These are phyloP conservation scores for Poecile montanus DNA, from an alignment of 2,797 vertebrate genomes.

Conservation along the genomic window DNA sequence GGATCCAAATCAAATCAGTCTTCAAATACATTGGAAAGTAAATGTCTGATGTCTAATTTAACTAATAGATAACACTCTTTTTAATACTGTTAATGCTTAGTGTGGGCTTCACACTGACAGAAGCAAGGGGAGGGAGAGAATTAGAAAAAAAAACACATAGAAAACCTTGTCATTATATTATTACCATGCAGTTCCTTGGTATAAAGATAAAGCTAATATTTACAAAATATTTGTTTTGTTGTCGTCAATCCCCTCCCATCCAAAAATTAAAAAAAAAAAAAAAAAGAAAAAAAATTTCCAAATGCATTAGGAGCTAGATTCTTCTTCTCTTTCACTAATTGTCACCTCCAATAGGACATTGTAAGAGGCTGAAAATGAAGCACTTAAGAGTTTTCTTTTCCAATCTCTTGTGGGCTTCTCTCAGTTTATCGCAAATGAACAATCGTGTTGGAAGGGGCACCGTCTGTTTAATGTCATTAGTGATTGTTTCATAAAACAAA, in stretches of 20 bases:
- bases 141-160: constrained; percentile 12
- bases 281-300: not conserved
- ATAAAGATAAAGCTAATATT: constrained; percentile 66
- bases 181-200: constrained; percentile 42
- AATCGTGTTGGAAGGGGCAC: constrained; percentile 80
- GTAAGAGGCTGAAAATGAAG: constrained; percentile 71
- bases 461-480: constrained; percentile 84
- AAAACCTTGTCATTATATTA: constrained; percentile 61
- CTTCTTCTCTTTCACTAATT: constrained; percentile 55
- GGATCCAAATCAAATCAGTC: constrained; percentile 79
- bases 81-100: constrained; percentile 69
- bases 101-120: constrained; percentile 41
- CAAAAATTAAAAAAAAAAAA: not conserved
- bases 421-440: constrained; percentile 80
- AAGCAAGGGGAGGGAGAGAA: constrained; percentile 23
- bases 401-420: constrained; percentile 78
- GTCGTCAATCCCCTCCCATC: not conserved
- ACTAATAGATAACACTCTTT: constrained; percentile 75
- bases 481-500: constrained; percentile 83
- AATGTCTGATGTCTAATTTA: constrained; percentile 79
- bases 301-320: not conserved
- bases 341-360: constrained; percentile 69
- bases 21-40: constrained; percentile 79
- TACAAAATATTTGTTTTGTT: constrained; percentile 18
- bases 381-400: constrained; percentile 75